A percentile compares a stretch with the other conserved stretches of the same genome.
Conservation (phyloP, 1,140 invertebrate species). For the Bombus affinis region DNA sequence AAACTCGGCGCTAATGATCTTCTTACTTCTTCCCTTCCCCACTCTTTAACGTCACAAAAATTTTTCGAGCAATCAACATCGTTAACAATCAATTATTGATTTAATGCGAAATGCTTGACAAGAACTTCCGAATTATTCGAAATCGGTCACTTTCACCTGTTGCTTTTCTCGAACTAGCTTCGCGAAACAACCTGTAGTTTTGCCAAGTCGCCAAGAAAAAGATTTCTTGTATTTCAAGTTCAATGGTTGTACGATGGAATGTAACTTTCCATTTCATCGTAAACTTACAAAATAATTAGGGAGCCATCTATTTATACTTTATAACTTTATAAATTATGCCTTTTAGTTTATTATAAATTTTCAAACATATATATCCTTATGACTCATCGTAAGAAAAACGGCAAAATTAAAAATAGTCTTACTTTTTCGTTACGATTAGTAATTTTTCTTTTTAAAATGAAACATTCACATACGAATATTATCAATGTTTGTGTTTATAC, state of each 20-base stretch:
- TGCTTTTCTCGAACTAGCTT: neutral
- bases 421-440: neutral
- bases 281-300: neutral
- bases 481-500: neutral
- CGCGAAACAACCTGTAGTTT: neutral
- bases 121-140: neutral
- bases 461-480: neutral
- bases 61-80: neutral
- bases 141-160: constrained; percentile 25
- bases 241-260: constrained; percentile 4
- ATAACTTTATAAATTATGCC: accelerated
- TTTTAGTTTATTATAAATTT: neutral
- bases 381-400: neutral
- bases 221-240: constrained; percentile 40
- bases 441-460: neutral
- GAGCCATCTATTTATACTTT: neutral
- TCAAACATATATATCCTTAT: neutral
- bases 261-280: constrained; percentile 18
- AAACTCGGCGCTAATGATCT: neutral
- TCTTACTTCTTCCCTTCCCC: no score
- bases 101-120: neutral
- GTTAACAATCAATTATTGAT: constrained; percentile 6
- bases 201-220: constrained; percentile 3
- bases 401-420: neutral
- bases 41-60: neutral